A percentile compares a stretch with the other conserved stretches of the same genome.
phyloP scores from a whole-genome alignment of 1,140 invertebrate species.

The Aricia agestis region DNA sequence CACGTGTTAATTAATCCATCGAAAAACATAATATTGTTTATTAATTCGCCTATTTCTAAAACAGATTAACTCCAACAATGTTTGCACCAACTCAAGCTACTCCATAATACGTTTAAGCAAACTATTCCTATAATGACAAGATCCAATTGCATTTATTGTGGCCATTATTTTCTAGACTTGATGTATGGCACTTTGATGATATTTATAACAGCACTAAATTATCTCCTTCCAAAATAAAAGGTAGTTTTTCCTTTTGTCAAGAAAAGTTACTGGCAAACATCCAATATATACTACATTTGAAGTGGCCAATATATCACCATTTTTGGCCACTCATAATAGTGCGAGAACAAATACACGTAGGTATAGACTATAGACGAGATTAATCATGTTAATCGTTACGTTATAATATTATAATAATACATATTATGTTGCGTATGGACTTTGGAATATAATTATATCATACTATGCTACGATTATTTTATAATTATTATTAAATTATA shows the following conservation, averaged over 20 bases:
- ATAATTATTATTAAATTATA: too few relatives aligned
- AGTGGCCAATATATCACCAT: conserved; percentile 6
- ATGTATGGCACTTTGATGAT: background rate
- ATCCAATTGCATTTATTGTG: background rate
- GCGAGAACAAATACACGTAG: background rate
- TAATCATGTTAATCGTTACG: background rate
- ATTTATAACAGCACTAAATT: background rate
- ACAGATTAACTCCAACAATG: too few relatives aligned
- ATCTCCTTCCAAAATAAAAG: conserved; percentile 7
- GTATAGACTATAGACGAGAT: background rate
- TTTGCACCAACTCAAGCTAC: too few relatives aligned
- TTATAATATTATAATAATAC: too few relatives aligned
- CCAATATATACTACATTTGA: conserved; percentile 7
- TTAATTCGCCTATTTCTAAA: too few relatives aligned
- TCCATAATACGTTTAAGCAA: background rate
- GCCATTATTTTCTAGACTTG: background rate
- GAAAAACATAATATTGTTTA: too few relatives aligned
- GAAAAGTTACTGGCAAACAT: conserved; percentile 2
- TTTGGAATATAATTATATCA: too few relatives aligned
- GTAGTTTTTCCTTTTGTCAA: conserved; percentile 15
- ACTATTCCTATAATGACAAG: background rate
- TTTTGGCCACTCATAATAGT: conserved; percentile 10
- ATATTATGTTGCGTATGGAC: too few relatives aligned
- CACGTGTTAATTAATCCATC: too few relatives aligned
- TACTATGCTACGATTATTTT: too few relatives aligned